Percentiles rank a stretch among this genome's conserved stretches.
Conservation (phyloP, 2,888 invertebrate genomes). For the Sminthurides aquaticus region DNA sequence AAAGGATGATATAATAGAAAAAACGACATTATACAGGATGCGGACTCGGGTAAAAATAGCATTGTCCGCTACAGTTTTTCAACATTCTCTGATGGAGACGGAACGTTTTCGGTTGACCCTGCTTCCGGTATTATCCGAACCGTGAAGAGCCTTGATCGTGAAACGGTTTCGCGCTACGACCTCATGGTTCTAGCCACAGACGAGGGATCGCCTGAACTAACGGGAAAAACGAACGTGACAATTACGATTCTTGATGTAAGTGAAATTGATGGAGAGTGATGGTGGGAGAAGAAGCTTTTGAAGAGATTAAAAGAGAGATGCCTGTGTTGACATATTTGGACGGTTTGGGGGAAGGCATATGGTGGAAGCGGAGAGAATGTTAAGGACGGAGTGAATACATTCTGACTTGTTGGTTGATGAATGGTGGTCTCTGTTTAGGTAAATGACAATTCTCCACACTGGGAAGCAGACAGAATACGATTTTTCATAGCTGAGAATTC, state of each 20-base stretch:
- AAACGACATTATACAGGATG: too few species aligned
- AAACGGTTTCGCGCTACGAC: constrained; percentile 76
- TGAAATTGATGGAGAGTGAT: too few species aligned
- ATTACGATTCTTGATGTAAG: constrained; percentile 26
- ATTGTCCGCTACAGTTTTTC: constrained; percentile 42
- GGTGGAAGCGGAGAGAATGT: too few species aligned
- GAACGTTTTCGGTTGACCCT: constrained; percentile 85
- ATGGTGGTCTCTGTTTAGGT: constrained; percentile 45
- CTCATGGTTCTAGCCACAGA: constrained; percentile 83
- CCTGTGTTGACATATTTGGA: too few species aligned
- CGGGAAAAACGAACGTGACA: constrained; percentile 46
- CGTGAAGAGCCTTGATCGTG: constrained; percentile 73
- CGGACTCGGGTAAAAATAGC: constrained; percentile 39
- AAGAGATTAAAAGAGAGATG: too few species aligned
- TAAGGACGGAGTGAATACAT: background rate
- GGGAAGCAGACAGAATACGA: constrained; percentile 77
- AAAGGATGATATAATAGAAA: background rate
- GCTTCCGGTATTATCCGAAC: constrained; percentile 87
- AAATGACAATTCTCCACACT: constrained; percentile 83
- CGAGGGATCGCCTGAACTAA: constrained; percentile 70
- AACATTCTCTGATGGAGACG: constrained; percentile 58
- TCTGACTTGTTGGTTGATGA: background rate
- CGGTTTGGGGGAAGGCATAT: too few species aligned
- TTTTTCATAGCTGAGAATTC: constrained; percentile 90
- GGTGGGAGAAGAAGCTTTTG: too few species aligned